Conservation (phyloP, 2,797 vertebrate species). For the Dendrocincla tyrannina region DNA sequence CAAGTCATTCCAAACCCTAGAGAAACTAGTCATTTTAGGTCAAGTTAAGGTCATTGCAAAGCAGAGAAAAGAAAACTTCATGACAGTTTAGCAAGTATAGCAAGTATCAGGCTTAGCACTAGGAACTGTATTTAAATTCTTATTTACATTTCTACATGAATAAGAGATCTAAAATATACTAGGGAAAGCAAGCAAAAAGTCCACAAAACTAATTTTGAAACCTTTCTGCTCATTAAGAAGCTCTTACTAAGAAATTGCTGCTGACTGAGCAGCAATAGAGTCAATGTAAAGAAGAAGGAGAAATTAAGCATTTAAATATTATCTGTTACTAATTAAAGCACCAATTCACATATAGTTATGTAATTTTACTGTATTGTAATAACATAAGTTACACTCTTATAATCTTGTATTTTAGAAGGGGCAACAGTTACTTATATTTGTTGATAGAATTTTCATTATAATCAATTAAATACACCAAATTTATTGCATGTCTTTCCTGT, state of each 20-base stretch:
- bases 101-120: background rate
- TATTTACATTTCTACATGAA: background rate
- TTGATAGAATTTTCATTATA: background rate
- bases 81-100: background rate
- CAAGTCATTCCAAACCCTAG: background rate
- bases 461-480: background rate
- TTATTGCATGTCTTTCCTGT: background rate
- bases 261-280: background rate
- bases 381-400: background rate
- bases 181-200: background rate
- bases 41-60: conserved; percentile 27
- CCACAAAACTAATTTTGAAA: background rate
- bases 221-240: conserved; percentile 3
- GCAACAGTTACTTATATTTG: background rate
- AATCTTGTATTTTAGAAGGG: background rate
- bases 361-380: background rate
- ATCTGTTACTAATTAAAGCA: background rate
- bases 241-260: background rate
- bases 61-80: background rate
- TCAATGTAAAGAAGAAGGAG: background rate
- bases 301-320: background rate
- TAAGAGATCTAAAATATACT: background rate
- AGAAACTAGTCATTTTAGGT: conserved; percentile 1
- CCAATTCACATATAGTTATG: background rate
- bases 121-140: background rate